Base-by-base conservation (phyloP, 2,797 vertebrate species). In the Anniella stebbinsi region DNA sequence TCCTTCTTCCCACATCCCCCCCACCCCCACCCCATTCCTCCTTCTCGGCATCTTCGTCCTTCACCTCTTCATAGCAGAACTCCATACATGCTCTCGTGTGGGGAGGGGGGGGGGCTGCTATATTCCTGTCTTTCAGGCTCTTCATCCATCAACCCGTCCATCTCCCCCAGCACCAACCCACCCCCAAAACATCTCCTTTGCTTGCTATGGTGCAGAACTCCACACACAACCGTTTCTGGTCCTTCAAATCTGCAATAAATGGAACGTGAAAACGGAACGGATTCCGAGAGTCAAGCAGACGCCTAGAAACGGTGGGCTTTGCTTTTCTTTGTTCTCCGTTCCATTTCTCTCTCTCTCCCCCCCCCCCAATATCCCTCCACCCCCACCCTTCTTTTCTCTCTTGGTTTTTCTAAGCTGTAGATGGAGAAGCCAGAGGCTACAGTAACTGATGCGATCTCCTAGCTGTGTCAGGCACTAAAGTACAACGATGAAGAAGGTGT, bases 401-500 rank as follows among this genome's bases (percentile, higher is more conserved):
- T 30, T 76, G 48, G 0, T 25, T 92, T 15, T n/a, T 88, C 88
- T 6, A 0, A 84, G 41, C 5, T 73, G 6, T 86, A 1, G 12
- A 87, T 45, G 0, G 0, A 73, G 5, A 82, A 69, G 15, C 67
- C 1, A 0, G 28, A 0, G 0, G 70, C 1, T 2, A 36, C 0
- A 0, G 41, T 67, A 33, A 23, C 1, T 7, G 28, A 25, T 60
- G 41, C 76, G 89, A 87, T 21, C 88, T 21, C 0, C 87, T 9
- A 0, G 0, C 30, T 0, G 2, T 17, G 2, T 6, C 0, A 0
- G 0, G 63, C 41, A 0, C 0, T 0, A 76, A 12, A 87, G 63
- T 36, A n/a, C 33, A 48, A 13, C 33, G 0, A 11, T 2, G 3
- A 9, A 12, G 21, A 75, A 21, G 33, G 67, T 18, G 25, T 1